A percentile compares a stretch with the other conserved stretches of the same genome.
phyloP scores from a whole-genome alignment of 2,113 vertebrate genomes.

The Centropristis striata region DNA sequence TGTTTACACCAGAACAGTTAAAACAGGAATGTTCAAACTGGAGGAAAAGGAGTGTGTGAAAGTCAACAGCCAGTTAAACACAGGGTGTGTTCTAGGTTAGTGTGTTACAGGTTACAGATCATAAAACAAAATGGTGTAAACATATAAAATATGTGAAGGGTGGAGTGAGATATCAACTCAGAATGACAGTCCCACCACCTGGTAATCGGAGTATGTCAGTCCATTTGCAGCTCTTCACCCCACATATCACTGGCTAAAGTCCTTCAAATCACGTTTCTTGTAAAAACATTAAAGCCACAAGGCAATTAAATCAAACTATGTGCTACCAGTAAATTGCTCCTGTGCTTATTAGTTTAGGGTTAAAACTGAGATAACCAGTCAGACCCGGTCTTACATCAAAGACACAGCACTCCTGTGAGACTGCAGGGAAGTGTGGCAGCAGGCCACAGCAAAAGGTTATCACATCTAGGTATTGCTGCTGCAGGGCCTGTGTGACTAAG shows the following conservation, averaged over 20 bases:
- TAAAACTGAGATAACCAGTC: conserved; percentile 11
- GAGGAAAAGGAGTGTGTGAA: background rate
- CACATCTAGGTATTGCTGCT: background rate
- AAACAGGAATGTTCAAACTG: background rate
- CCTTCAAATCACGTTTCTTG: background rate
- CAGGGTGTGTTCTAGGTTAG: background rate
- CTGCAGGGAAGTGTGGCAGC: background rate
- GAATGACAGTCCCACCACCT: background rate
- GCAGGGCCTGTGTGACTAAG: conserved; percentile 12
- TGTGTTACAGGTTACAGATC: background rate
- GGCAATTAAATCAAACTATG: background rate
- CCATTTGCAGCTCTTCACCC: background rate
- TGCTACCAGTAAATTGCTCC: background rate
- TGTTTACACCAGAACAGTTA: background rate
- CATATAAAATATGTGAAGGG: background rate
- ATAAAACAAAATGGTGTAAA: background rate
- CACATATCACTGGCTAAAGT: background rate
- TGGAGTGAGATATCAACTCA: background rate
- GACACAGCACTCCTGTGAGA: background rate
- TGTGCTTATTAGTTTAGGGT: background rate
- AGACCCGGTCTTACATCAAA: conserved; percentile 16
- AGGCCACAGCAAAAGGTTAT: background rate
- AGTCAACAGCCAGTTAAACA: background rate
- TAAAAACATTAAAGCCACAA: background rate
- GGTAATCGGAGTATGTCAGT: background rate